phyloP scores from a whole-genome alignment of 1,140 invertebrate species.

The Acromyrmex charruanus region DNA sequence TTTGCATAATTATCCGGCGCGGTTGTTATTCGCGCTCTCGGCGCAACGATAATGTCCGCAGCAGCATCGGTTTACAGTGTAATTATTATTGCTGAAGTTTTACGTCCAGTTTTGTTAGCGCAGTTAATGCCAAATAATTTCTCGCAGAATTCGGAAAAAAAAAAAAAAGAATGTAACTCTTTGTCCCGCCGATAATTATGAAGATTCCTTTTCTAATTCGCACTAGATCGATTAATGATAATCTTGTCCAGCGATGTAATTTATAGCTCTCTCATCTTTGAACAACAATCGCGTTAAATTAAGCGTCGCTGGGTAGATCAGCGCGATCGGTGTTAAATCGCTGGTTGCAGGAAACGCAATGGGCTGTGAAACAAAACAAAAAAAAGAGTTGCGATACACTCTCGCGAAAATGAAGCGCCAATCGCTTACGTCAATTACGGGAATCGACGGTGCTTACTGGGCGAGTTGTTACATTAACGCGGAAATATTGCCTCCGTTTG shows the following conservation, averaged over 20 bases:
- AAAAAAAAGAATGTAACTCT: not conserved
- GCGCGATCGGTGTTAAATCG: constrained; percentile 46
- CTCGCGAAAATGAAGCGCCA: constrained; percentile 61
- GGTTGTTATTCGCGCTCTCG: constrained; percentile 48
- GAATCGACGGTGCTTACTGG: constrained; percentile 59
- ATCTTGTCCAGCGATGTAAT: constrained; percentile 40
- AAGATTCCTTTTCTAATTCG: not conserved
- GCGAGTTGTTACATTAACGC: constrained; percentile 62
- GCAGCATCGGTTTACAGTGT: constrained; percentile 45
- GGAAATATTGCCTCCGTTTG: constrained; percentile 61
- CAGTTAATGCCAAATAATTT: constrained; percentile 6
- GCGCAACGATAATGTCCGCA: constrained; percentile 44
- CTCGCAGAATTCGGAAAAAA: not conserved
- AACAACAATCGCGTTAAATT: constrained; percentile 64
- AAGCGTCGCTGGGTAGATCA: constrained; percentile 47
- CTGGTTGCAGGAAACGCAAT: constrained; percentile 36
- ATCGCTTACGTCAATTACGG: constrained; percentile 63
- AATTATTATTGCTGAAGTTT: constrained; percentile 44
- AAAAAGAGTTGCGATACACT: constrained; percentile 20
- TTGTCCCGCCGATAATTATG: no score
- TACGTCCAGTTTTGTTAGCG: constrained; percentile 2
- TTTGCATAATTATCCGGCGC: constrained; percentile 60
- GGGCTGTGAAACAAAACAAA: constrained; percentile 51
- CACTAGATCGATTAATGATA: constrained; percentile 29
- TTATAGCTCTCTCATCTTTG: constrained; percentile 18